phyloP scores from a whole-genome alignment of 2,113 vertebrate species.

The Pleuronectes platessa region DNA sequence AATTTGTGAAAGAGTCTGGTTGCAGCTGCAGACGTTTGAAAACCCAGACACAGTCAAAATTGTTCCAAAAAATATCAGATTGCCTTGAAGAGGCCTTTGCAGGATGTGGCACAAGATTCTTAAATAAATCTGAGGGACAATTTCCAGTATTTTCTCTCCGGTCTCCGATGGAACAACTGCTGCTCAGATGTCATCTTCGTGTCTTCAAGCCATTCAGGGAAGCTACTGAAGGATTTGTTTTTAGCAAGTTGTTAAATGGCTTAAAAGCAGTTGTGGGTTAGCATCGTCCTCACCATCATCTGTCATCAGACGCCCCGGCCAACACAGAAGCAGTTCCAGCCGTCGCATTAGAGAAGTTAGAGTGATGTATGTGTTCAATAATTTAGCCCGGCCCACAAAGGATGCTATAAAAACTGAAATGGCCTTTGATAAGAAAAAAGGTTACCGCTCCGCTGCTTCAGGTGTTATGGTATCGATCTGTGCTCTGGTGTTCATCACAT shows the following conservation, averaged over 20 bases:
- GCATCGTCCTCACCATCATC: not conserved
- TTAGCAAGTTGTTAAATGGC: not conserved
- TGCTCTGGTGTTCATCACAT: not conserved
- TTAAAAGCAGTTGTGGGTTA: not conserved
- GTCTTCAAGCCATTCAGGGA: not conserved
- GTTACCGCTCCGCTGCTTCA: not conserved
- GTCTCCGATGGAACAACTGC: not conserved
- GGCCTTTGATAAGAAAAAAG: not conserved
- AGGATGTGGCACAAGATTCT: too few species aligned
- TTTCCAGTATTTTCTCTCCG: not conserved
- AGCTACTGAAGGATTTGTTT: not conserved
- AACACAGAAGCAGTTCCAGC: not conserved
- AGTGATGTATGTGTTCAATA: not conserved
- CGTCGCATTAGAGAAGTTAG: not conserved
- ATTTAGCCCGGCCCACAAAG: not conserved
- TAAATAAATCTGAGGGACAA: not conserved
- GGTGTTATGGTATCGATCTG: conserved; percentile 37
- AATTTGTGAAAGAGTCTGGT: not conserved
- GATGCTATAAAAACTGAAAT: not conserved
- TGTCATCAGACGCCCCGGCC: not conserved
- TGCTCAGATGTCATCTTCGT: too few species aligned
- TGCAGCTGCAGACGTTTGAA: not conserved
- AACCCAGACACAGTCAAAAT: not conserved
- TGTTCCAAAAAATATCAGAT: not conserved
- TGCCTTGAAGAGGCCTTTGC: not conserved